These are phyloP conservation scores for Dermatophagoides farinae DNA, from an alignment of 1,140 invertebrate genomes.

Conservation along the genomic window DNA sequence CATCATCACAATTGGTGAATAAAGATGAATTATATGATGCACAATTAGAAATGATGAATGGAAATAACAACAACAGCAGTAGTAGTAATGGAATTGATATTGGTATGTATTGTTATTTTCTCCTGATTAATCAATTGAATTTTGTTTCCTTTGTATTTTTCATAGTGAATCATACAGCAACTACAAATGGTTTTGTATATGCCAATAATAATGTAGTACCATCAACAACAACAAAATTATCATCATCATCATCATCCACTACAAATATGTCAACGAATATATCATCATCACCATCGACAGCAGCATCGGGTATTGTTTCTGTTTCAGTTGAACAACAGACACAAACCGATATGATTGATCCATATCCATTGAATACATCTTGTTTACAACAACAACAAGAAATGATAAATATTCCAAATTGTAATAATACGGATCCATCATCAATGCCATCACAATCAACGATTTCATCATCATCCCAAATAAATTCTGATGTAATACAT, in stretches of 20 bases:
- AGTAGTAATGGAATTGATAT: too few relatives aligned
- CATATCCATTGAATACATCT: not conserved
- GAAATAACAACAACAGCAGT: too few relatives aligned
- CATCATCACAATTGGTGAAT: too few relatives aligned
- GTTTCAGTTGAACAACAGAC: slow-evolving; percentile 12
- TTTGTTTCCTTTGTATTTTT: too few relatives aligned
- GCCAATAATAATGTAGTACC: too few relatives aligned
- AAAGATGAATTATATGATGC: too few relatives aligned
- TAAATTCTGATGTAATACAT: not conserved
- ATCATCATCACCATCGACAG: not conserved
- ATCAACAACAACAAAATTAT: not conserved
- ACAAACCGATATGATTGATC: slow-evolving; percentile 4
- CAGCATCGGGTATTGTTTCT: not conserved
- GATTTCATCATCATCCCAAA: not conserved
- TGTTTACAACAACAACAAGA: too few relatives aligned
- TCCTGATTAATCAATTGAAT: too few relatives aligned
- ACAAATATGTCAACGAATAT: not conserved
- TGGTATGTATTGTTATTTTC: too few relatives aligned
- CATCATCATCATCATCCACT: not conserved
- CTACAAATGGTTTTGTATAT: too few relatives aligned
- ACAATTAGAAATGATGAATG: too few relatives aligned
- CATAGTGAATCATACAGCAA: too few relatives aligned
- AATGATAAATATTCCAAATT: not conserved
- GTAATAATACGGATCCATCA: not conserved
- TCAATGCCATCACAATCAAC: not conserved